phyloP scores from a whole-genome alignment of 2,888 invertebrate species.

The Agrenia bidenticulata region DNA sequence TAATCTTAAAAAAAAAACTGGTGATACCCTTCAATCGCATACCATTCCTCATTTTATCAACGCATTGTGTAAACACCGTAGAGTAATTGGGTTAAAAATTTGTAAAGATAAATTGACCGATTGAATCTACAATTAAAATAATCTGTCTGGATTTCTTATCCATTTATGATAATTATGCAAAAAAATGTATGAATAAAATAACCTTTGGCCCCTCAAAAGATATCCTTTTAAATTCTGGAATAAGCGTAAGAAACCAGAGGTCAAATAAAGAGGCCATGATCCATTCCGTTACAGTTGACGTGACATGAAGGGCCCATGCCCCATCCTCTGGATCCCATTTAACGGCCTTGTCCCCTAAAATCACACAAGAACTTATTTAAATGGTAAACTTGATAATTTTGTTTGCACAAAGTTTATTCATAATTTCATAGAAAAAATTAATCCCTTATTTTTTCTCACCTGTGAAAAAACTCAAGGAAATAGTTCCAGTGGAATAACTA shows the following conservation, averaged over 20 bases:
- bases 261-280: slow-evolving; percentile 65
- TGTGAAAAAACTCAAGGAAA: slow-evolving; percentile 38
- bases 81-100: no score
- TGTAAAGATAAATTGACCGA: no score
- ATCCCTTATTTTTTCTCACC: slow-evolving; percentile 29
- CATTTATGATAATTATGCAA: no score
- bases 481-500: slow-evolving; percentile 32
- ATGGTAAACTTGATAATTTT: neutral
- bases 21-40: no score
- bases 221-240: slow-evolving; percentile 66
- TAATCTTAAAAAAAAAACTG: no score
- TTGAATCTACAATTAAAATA: no score
- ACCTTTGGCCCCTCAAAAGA: slow-evolving; percentile 61
- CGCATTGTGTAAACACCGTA: no score
- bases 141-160: no score
- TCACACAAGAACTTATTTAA: no score
- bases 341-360: slow-evolving; percentile 57
- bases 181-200: slow-evolving; percentile 1
- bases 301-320: slow-evolving; percentile 67
- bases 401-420: neutral
- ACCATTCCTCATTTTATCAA: no score
- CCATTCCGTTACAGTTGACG: slow-evolving; percentile 69
- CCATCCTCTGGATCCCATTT: slow-evolving; percentile 63
- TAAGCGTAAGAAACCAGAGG: slow-evolving; percentile 65
- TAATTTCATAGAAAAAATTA: neutral